These are phyloP conservation scores for Ypsolopha sequella DNA, from an alignment of 2,888 invertebrate genomes.

Conservation along the genomic window DNA sequence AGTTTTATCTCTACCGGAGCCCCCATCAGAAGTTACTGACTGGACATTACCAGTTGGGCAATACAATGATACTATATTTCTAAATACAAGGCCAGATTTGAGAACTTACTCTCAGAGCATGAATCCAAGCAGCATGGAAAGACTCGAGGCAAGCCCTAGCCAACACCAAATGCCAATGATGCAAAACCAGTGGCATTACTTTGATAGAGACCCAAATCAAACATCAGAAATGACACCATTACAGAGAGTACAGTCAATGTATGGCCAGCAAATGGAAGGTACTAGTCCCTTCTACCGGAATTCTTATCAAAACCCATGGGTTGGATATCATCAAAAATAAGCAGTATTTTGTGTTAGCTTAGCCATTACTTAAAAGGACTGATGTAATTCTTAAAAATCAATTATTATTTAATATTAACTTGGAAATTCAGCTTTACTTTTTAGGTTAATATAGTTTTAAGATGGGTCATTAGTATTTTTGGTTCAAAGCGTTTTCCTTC, in stretches of 20 bases:
- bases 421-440: constrained; percentile 3
- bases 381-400: neutral
- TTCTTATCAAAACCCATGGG: constrained; percentile 53
- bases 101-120: constrained; percentile 19
- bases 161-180: neutral
- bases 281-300: constrained; percentile 40
- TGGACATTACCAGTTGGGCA: constrained; percentile 43
- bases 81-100: constrained; percentile 38
- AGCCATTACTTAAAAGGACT: constrained; percentile 6
- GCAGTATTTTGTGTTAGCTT: constrained; percentile 16
- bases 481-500: neutral
- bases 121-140: constrained; percentile 4
- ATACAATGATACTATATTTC: constrained; percentile 52
- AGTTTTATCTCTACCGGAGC: neutral
- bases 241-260: constrained; percentile 25
- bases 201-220: neutral
- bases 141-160: neutral
- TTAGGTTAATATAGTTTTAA: neutral
- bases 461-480: neutral
- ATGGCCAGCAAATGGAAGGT: constrained; percentile 19
- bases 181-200: constrained; percentile 18
- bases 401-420: neutral
- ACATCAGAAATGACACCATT: constrained; percentile 12
- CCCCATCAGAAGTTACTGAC: constrained; percentile 13
- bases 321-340: constrained; percentile 36